phyloP scores from a whole-genome alignment of 2,888 invertebrate genomes.

The Megastigmus dorsalis region DNA sequence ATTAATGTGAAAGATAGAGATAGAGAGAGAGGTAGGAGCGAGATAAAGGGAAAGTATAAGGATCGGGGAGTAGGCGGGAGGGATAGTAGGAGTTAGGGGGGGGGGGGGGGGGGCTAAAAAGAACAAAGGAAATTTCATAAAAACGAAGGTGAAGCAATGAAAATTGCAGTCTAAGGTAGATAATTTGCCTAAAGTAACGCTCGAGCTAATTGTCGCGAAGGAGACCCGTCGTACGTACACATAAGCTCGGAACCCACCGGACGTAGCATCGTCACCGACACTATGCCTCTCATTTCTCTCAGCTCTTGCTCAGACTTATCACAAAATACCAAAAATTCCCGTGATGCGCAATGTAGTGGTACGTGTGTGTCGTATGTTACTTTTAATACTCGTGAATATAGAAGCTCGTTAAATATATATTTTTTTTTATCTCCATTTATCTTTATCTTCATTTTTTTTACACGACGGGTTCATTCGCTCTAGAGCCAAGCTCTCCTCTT shows the following conservation, averaged over 20 bases:
- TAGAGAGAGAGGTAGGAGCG: neutral
- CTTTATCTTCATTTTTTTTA: constrained; percentile 7
- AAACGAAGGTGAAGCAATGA: constrained; percentile 39
- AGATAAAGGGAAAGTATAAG: constrained; percentile 1
- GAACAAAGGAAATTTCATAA: constrained; percentile 21
- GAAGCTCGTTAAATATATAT: constrained; percentile 39
- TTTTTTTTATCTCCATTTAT: constrained; percentile 25
- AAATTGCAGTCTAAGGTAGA: constrained; percentile 35
- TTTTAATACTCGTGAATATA: constrained; percentile 16
- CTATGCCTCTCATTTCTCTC: neutral
- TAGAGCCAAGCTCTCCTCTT: constrained; percentile 8
- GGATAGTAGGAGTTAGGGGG: neutral
- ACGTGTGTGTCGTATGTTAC: constrained; percentile 13
- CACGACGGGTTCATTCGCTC: constrained; percentile 6
- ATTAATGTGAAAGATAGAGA: constrained; percentile 49
- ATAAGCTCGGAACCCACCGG: neutral
- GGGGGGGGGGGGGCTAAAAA: neutral
- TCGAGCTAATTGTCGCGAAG: constrained; percentile 26
- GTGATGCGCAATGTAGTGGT: no score
- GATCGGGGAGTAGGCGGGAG: neutral
- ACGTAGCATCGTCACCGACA: neutral
- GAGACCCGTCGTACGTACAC: constrained; percentile 1
- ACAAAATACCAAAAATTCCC: constrained; percentile 37
- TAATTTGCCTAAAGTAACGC: constrained; percentile 41
- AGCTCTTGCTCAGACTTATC: constrained; percentile 17